phyloP scores from a whole-genome alignment of 2,888 invertebrate genomes.

The Ennomos fuscantarius region DNA sequence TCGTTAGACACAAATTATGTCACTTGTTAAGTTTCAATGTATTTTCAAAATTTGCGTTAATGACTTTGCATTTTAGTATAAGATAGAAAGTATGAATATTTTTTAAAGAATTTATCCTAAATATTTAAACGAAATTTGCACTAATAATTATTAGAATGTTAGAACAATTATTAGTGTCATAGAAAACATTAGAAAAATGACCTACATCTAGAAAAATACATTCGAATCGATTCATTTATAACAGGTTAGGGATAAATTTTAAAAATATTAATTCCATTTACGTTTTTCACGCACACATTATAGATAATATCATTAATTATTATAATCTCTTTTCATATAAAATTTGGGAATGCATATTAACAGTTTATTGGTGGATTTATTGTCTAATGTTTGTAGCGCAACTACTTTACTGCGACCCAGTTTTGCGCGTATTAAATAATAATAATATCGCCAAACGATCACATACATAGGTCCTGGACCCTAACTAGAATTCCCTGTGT shows the following conservation, averaged over 20 bases:
- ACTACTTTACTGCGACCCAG: constrained; percentile 13
- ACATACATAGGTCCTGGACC: no score
- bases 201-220: constrained; percentile 37
- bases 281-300: constrained; percentile 7
- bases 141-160: constrained; percentile 10
- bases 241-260: constrained; percentile 35
- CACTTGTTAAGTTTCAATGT: no score
- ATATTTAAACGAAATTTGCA: constrained; percentile 15
- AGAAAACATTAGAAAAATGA: constrained; percentile 31
- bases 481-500: no score
- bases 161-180: constrained; percentile 19
- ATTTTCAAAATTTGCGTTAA: constrained; percentile 3
- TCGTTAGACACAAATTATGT: no score
- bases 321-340: constrained; percentile 44
- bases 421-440: neutral
- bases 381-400: constrained; percentile 31
- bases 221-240: constrained; percentile 27
- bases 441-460: no score
- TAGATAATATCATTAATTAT: constrained; percentile 7
- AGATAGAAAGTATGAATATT: constrained; percentile 8
- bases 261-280: constrained; percentile 32
- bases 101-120: constrained; percentile 12
- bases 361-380: constrained; percentile 43
- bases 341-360: constrained; percentile 51
- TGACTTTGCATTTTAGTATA: constrained; percentile 1